Percentiles rank a stretch among this genome's conserved stretches.
phyloP scores from a whole-genome alignment of 23 tunicate genomes.

The Styela plicata region DNA sequence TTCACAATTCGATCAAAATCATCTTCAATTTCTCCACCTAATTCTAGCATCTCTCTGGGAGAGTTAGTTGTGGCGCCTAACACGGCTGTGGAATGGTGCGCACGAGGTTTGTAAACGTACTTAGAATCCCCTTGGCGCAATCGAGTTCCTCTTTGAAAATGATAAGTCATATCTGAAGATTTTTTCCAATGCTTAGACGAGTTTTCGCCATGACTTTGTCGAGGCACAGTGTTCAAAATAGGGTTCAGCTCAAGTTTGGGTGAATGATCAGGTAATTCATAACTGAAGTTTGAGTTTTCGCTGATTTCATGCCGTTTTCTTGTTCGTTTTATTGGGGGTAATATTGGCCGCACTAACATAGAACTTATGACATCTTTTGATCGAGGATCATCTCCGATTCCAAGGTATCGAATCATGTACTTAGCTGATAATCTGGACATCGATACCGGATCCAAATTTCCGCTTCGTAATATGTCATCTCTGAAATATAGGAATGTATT shows the following conservation, averaged over 20 bases:
- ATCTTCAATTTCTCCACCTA: slow-evolving; percentile 6
- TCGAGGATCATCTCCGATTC: neutral
- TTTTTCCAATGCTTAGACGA: neutral
- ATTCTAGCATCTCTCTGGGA: neutral
- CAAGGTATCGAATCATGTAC: slow-evolving; percentile 9
- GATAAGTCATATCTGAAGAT: slow-evolving; percentile 18
- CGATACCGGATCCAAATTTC: neutral
- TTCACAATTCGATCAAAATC: slow-evolving; percentile 26
- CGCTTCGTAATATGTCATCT: neutral
- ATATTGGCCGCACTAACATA: slow-evolving; percentile 26
- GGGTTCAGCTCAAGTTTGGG: neutral
- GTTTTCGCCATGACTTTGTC: neutral
- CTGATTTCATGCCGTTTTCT: neutral
- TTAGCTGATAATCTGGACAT: neutral
- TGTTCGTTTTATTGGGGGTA: slow-evolving; percentile 19
- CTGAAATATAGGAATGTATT: too few species aligned
- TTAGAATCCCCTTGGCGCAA: slow-evolving; percentile 23
- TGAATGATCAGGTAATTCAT: neutral
- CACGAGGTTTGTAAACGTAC: slow-evolving; percentile 28
- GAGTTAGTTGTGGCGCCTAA: neutral
- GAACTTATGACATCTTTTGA: slow-evolving; percentile 6
- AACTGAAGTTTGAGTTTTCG: neutral
- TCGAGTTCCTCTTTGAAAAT: slow-evolving; percentile 30
- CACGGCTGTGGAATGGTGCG: slow-evolving; percentile 15
- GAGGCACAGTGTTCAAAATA: neutral